Evolutionary conservation across 2,888 invertebrate species (phyloP).

Genomic region (Phyllotreta striolata): DNA sequence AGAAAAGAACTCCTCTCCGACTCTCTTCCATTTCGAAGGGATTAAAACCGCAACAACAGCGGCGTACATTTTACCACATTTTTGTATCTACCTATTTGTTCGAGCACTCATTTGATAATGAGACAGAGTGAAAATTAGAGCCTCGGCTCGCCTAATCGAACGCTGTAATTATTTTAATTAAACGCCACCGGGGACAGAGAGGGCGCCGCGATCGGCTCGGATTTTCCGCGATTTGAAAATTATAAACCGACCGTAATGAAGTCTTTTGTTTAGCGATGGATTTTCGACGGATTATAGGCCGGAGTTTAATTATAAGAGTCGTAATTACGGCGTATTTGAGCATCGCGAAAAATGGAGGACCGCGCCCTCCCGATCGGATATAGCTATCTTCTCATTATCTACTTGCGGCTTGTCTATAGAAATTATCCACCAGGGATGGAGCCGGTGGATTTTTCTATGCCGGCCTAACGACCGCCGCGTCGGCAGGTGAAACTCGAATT

Average conservation of each 20-base stretch:
- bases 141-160: too few relatives aligned
- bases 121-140: too few relatives aligned
- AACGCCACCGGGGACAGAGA: conserved; percentile 38
- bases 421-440: conserved; percentile 26
- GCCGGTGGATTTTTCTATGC: neutral
- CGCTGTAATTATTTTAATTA: conserved; percentile 42
- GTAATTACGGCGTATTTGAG: conserved; percentile 57
- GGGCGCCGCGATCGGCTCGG: conserved; percentile 40
- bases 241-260: conserved; percentile 49
- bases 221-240: conserved; percentile 41
- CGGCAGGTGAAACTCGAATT: conserved; percentile 21
- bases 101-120: too few relatives aligned
- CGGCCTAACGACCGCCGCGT: conserved; percentile 48
- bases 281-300: conserved; percentile 34
- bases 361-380: conserved; percentile 54
- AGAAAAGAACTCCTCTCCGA: conserved; percentile 16
- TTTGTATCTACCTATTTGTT: too few relatives aligned
- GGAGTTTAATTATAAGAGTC: conserved; percentile 29
- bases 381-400: conserved; percentile 60
- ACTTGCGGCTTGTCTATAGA: conserved; percentile 48
- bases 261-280: conserved; percentile 45
- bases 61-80: neutral
- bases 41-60: conserved; percentile 1
- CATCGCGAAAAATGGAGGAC: conserved; percentile 34
- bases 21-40: neutral